Conservation (phyloP, 1,140 invertebrate genomes). For the Pogonus chalceus region DNA sequence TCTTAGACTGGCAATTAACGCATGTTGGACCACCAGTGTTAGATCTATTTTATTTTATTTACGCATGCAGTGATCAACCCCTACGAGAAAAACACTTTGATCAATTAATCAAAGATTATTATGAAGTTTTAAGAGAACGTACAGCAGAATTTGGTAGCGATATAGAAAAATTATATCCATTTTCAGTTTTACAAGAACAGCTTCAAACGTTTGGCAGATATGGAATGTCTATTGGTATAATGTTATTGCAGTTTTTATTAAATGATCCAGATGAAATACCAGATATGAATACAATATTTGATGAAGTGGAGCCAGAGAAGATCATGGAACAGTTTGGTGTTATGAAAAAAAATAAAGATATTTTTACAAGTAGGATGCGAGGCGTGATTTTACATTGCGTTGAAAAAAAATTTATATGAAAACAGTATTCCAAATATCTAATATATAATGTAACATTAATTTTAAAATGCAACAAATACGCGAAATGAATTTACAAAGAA, state of each 20-base stretch:
- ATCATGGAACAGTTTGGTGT: no score
- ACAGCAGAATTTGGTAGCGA: constrained; percentile 22
- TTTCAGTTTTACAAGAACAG: constrained; percentile 22
- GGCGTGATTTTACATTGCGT: no score
- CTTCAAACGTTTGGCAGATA: constrained; percentile 23
- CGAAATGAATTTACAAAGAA: no score
- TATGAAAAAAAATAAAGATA: no score
- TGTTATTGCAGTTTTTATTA: constrained; percentile 22
- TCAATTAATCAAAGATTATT: constrained; percentile 35
- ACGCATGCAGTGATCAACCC: constrained; percentile 36
- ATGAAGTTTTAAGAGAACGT: constrained; percentile 31
- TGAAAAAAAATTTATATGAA: no score
- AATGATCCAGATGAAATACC: constrained; percentile 24
- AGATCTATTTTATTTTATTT: constrained; percentile 43
- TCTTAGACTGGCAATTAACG: constrained; percentile 43
- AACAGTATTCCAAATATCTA: no score
- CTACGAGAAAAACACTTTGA: constrained; percentile 34
- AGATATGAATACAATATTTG: constrained; percentile 19
- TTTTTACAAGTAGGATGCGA: no score
- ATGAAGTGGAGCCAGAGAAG: no score
- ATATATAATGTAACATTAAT: no score
- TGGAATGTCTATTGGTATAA: constrained; percentile 20
- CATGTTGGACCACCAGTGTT: constrained; percentile 35
- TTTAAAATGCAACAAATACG: no score
- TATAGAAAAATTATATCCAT: constrained; percentile 25